A percentile compares a stretch with the other conserved stretches of the same genome.
Evolutionary conservation across 2,797 vertebrate species (phyloP).

Genomic region (Morelia viridis): DNA sequence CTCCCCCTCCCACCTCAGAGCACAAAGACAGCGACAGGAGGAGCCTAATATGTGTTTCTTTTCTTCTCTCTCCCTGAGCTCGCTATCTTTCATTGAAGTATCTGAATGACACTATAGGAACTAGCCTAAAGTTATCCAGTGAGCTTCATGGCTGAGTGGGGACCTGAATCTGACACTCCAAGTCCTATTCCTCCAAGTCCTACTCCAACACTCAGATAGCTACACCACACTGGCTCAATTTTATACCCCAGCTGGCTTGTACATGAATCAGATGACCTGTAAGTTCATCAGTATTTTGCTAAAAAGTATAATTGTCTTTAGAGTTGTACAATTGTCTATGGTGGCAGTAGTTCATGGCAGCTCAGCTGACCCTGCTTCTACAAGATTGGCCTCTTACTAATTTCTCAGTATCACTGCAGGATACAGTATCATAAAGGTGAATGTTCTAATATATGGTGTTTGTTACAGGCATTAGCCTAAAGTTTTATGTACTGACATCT

Average conservation of each 20-base stretch:
- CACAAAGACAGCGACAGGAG: too few species aligned
- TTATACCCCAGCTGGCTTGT: not conserved
- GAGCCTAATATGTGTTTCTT: too few species aligned
- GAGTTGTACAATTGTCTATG: not conserved
- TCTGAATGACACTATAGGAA: not conserved
- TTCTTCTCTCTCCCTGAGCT: too few species aligned
- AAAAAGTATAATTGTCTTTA: too few species aligned
- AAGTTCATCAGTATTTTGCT: too few species aligned
- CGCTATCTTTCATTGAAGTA: too few species aligned
- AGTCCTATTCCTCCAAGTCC: not conserved
- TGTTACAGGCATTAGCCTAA: not conserved
- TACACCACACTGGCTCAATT: not conserved
- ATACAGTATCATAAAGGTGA: fast-evolving
- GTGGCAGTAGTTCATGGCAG: not conserved
- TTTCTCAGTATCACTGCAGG: not conserved
- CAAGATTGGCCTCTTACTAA: not conserved
- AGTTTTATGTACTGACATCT: not conserved
- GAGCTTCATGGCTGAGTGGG: not conserved
- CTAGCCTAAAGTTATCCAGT: not conserved
- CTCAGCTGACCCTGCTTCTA: not conserved
- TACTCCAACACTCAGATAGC: not conserved
- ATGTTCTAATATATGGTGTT: not conserved
- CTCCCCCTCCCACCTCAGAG: too few species aligned
- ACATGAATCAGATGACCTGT: too few species aligned
- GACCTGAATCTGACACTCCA: not conserved